Percentiles rank a stretch among this genome's conserved stretches.
Conservation (phyloP, 2,888 invertebrate genomes). For the Trachelus iudaicus region DNA sequence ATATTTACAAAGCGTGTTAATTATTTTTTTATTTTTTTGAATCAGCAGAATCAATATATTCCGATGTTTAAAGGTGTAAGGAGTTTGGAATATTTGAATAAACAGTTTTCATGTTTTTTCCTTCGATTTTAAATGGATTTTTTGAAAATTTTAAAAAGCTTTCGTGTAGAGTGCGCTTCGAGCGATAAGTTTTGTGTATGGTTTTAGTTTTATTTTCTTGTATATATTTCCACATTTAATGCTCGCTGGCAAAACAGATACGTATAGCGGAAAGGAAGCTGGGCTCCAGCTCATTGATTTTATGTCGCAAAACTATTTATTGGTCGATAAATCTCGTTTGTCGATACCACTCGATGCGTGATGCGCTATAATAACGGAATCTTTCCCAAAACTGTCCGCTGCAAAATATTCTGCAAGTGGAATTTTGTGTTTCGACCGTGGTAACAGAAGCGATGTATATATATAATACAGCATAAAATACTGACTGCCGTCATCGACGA, state of each 20-base stretch:
- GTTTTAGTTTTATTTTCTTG: background rate
- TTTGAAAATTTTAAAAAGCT: background rate
- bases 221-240: constrained; percentile 35
- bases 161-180: background rate
- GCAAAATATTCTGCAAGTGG: constrained; percentile 28
- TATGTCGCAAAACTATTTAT: constrained; percentile 58
- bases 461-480: constrained; percentile 48
- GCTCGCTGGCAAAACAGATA: constrained; percentile 41
- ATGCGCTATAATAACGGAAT: constrained; percentile 59
- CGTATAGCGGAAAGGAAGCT: constrained; percentile 48
- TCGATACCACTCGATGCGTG: constrained; percentile 63
- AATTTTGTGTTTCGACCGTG: constrained; percentile 42
- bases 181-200: background rate
- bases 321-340: constrained; percentile 57
- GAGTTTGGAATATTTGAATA: background rate
- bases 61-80: background rate
- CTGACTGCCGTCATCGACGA: background rate
- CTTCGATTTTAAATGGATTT: background rate
- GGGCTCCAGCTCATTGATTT: constrained; percentile 60
- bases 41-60: background rate
- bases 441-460: constrained; percentile 37
- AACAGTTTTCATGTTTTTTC: background rate
- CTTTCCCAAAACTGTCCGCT: constrained; percentile 50
- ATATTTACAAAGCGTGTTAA: background rate
- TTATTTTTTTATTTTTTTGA: background rate